Percentiles rank a stretch among this genome's conserved stretches.
phyloP scores from a whole-genome alignment of 2,113 vertebrate species.

The Echinops telfairi region DNA sequence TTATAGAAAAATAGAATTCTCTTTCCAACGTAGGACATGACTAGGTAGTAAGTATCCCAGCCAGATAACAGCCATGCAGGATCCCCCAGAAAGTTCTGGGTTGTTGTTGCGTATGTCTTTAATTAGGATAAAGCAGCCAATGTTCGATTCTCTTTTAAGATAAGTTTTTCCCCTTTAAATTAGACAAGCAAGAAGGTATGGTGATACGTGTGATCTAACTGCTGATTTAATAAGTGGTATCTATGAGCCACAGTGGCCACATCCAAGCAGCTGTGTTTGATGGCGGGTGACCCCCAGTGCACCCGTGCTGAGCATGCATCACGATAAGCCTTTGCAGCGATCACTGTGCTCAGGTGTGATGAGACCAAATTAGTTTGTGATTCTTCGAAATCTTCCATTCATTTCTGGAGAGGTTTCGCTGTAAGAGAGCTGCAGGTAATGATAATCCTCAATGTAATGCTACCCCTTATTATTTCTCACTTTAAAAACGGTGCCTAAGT shows the following conservation, averaged over 20 bases:
- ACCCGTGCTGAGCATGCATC: not conserved
- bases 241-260: not conserved
- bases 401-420: slow-evolving; percentile 63
- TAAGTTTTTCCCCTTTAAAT: slow-evolving; percentile 7
- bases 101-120: not conserved
- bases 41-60: not conserved
- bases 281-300: not conserved
- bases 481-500: slow-evolving; percentile 27
- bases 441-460: slow-evolving; percentile 56
- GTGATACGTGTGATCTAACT: not conserved
- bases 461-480: slow-evolving; percentile 63
- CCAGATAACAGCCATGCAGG: not conserved
- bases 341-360: not conserved
- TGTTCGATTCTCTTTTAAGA: not conserved
- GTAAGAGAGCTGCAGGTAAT: slow-evolving; percentile 67
- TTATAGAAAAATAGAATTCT: slow-evolving; percentile 2
- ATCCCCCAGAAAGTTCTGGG: not conserved
- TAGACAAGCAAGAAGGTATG: slow-evolving; percentile 8
- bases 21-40: not conserved
- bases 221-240: slow-evolving; percentile 37
- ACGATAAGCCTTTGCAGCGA: not conserved
- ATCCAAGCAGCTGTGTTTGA: not conserved
- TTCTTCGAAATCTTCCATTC: slow-evolving; percentile 57
- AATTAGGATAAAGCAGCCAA: slow-evolving; percentile 22
- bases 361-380: slow-evolving; percentile 65